These are phyloP conservation scores for Thamnophis elegans DNA, from an alignment of 2,797 vertebrate species.

Conservation along the genomic window DNA sequence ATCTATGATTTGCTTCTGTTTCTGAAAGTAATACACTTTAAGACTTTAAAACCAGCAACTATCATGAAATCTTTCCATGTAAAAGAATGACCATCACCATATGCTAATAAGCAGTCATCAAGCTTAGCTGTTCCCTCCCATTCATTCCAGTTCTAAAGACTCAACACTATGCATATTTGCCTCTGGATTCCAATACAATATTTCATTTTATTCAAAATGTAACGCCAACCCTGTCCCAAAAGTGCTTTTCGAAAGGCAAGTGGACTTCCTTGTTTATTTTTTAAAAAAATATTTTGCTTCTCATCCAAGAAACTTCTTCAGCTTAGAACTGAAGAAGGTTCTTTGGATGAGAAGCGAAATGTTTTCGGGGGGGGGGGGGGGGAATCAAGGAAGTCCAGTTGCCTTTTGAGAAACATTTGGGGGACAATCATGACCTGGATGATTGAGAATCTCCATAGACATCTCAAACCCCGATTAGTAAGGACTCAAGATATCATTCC, in stretches of 20 bases:
- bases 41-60: neutral
- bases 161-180: neutral
- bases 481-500: neutral
- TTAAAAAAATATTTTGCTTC: too few relatives aligned
- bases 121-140: neutral
- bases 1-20: neutral
- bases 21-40: neutral
- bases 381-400: neutral
- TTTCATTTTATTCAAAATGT: neutral
- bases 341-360: neutral
- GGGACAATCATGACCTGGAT: neutral
- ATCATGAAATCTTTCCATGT: neutral
- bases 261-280: neutral
- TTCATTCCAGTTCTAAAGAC: neutral
- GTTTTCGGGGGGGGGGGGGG: accelerated
- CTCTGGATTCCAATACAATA: neutral
- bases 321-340: neutral
- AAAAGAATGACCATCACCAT: neutral
- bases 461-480: neutral
- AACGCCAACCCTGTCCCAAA: neutral
- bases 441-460: neutral
- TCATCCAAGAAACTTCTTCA: too few relatives aligned
- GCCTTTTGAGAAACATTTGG: neutral
- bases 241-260: neutral
- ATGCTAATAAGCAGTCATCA: neutral